Conservation (phyloP, 2,113 vertebrate species). For the Albula goreensis region DNA sequence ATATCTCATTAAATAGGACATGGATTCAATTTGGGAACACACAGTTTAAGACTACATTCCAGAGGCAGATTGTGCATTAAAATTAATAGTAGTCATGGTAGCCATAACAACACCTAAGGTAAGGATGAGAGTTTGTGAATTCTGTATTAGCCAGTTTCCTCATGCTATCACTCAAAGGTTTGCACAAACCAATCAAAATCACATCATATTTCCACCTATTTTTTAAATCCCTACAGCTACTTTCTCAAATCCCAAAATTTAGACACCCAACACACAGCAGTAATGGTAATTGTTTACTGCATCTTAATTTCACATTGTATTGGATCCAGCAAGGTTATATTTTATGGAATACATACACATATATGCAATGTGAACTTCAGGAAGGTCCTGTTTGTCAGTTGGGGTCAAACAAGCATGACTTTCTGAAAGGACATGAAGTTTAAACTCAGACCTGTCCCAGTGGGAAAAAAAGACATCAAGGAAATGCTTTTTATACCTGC, state of each 20-base stretch:
- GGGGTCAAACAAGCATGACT: too few relatives aligned
- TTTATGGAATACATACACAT: too few relatives aligned
- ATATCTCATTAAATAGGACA: not conserved
- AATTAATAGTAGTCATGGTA: not conserved
- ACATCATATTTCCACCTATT: not conserved
- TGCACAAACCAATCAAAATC: not conserved
- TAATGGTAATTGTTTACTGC: too few relatives aligned
- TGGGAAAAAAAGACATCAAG: too few relatives aligned
- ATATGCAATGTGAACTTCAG: too few relatives aligned
- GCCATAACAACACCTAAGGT: not conserved
- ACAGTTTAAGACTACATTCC: not conserved
- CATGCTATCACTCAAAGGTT: not conserved
- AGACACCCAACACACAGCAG: not conserved
- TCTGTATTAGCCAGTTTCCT: not conserved
- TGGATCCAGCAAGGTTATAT: too few relatives aligned
- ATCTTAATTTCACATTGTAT: too few relatives aligned
- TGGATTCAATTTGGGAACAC: not conserved
- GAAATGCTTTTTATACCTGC: too few relatives aligned
- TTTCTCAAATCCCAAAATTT: not conserved
- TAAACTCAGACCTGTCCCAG: too few relatives aligned
- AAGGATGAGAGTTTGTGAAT: not conserved
- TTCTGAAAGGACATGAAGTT: too few relatives aligned
- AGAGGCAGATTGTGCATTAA: not conserved
- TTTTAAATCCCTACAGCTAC: not conserved
- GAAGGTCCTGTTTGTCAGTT: too few relatives aligned